Evolutionary conservation across 1,140 invertebrate genomes (phyloP), one percentile per base, ranked within the genome.

Genomic region (Babylonia areolata): DNA sequence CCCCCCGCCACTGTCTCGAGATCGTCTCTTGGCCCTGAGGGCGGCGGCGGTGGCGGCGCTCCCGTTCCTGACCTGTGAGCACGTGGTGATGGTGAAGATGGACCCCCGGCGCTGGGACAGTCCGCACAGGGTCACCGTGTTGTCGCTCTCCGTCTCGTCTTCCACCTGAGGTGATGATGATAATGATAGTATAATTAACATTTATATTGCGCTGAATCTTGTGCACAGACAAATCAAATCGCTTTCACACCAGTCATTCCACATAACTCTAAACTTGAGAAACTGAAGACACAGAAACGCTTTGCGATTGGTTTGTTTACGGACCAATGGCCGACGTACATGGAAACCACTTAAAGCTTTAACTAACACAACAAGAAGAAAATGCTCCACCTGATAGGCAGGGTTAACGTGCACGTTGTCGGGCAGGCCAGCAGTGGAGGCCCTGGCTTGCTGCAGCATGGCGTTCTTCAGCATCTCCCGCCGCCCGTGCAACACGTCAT

Each of bases 401-500:
- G 39, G 31, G 46, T 35, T 37, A 39, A 82, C 33, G 17, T 82
- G 33, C 54, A 37, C 39, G 54, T 35, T 15, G 33, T 11, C 9
- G 39, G 20, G 33, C 2, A 17, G 80, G 58, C 11, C 42, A 46
- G 46, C 35, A 54, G 51, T 28, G 46, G 46, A 11, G 46, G 46
- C 20, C 9, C 9, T 51, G 46, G n/a, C n/a, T n/a, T n/a, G n/a
- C n/a, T n/a, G n/a, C n/a, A n/a, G n/a, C n/a, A n/a, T n/a, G 42
- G 46, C 9, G 46, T 9, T 9, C 17, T 9, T 9, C 46, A 51
- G 46, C 9, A 51, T 17, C 46, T 9, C 9, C 28, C 5, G n/a
- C 12, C 11, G 71, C 23, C 15, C 37, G 40, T 33, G 81, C 73
- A 58, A 31, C 37, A 87, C 81, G 82, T 88, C 84, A 82, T 94